phyloP scores from a whole-genome alignment of 2,888 invertebrate species.

The Arctia plantaginis region DNA sequence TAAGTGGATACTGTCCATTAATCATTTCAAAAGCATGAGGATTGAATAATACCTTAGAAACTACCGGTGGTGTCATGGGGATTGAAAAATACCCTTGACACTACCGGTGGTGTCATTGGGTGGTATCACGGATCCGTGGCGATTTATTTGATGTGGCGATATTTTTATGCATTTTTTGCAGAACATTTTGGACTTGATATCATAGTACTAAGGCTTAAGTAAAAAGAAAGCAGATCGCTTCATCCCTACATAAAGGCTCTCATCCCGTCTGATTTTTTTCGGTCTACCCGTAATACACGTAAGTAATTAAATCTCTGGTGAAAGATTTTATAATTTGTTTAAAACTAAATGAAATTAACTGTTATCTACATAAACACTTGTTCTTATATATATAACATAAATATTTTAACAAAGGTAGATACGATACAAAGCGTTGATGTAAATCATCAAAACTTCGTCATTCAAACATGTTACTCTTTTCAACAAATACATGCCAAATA shows the following conservation, averaged over 20 bases:
- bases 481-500: not conserved
- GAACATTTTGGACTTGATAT: not conserved
- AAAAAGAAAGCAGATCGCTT: not conserved
- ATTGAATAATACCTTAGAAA: too few relatives aligned
- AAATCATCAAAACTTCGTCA: not conserved
- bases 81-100: too few relatives aligned
- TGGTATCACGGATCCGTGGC: too few relatives aligned
- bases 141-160: too few relatives aligned
- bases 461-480: not conserved
- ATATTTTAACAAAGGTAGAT: not conserved
- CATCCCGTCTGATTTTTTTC: not conserved
- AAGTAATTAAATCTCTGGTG: not conserved
- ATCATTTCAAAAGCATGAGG: too few relatives aligned
- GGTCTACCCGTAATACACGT: not conserved
- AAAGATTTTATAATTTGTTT: not conserved
- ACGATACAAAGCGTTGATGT: not conserved
- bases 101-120: too few relatives aligned
- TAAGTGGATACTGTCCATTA: too few relatives aligned
- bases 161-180: not conserved
- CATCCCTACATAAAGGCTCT: not conserved
- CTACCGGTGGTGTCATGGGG: too few relatives aligned
- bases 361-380: not conserved
- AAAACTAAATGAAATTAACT: not conserved
- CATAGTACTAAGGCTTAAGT: not conserved
- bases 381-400: too few relatives aligned